Base-by-base conservation (phyloP, 1,140 invertebrate genomes). In the Aphelinus atriplicis region DNA sequence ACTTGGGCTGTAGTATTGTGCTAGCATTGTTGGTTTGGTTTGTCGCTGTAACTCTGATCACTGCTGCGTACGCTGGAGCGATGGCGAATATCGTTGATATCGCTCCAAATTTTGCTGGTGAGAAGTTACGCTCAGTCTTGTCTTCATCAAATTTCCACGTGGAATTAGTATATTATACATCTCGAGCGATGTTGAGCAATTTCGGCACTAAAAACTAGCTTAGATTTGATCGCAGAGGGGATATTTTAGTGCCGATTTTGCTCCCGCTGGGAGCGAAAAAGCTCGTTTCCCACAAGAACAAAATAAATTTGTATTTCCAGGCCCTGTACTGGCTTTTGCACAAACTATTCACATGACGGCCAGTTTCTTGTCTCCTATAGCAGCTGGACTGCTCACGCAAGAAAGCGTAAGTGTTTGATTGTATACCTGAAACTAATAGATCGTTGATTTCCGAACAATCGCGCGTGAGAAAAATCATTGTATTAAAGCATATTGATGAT, bases 301-400 rank as follows among this genome's bases (percentile, higher is more conserved):
- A 9, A 65, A 53, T 75, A 43, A 57, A 50, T 47, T 63, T 66
- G 69, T 69, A 50, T 51, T 80, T 57, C 65, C 69, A 90, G 92
- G 92, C 55, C 92, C 92, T 50, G 91, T 93, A 74, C 82, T 94
- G 77, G 92, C 92, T 7, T 94, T 93, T 83, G 91, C 92, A 78
- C 92, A 94, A 87, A 94, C 92, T 58, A 93, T 94, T 78, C 92
- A 94, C 81, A 94, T 94, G 92, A 90, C 90, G 51, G 92, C 92
- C 43, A 93, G 92, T 82, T 94, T 93, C 79, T 79, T 94, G 6
- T 92, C 91, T 53, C 92, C 92, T 0, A 81, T 92, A 69, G 90
- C 89, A 62, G 90, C 90, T 82, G 91, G 92, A 78, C 81, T 91
- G 58, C 81, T 92, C n/a, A 88, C 87, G 50, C 78, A 89, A 78